These are phyloP conservation scores for Centruroides vittatus DNA, from an alignment of 1,140 invertebrate species.

Conservation along the genomic window DNA sequence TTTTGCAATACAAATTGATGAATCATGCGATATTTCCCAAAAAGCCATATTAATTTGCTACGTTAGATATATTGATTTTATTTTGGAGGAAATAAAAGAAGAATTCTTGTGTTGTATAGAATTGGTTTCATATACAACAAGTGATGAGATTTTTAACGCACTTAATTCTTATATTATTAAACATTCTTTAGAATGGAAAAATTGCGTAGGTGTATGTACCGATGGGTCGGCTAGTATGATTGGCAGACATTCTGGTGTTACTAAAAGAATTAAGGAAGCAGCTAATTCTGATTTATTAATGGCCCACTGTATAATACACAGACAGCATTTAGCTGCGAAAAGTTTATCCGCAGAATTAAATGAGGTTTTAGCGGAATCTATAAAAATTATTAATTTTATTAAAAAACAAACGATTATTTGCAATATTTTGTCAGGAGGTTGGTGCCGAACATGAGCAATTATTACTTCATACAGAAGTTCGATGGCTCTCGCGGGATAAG, in stretches of 20 bases:
- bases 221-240: not conserved
- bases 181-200: not conserved
- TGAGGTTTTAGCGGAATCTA: conserved; percentile 1
- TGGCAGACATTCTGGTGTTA: not conserved
- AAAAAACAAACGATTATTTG: conserved; percentile 22
- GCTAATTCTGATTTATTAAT: no score
- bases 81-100: no score
- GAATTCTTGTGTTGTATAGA: no score
- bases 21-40: no score
- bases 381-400: conserved; percentile 5
- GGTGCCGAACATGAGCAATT: conserved; percentile 22
- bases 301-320: not conserved
- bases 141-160: not conserved
- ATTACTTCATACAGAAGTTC: conserved; percentile 24
- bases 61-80: no score
- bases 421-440: conserved; percentile 23
- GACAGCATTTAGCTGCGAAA: not conserved
- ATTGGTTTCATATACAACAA: not conserved
- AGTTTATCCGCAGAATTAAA: not conserved
- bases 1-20: not conserved
- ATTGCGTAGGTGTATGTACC: not conserved
- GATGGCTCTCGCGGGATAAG: conserved; percentile 26
- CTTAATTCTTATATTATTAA: not conserved
- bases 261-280: no score
- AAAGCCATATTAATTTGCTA: no score